Evolutionary conservation across 2,113 vertebrate species (phyloP).

Genomic region (Chionodraco myersi): DNA sequence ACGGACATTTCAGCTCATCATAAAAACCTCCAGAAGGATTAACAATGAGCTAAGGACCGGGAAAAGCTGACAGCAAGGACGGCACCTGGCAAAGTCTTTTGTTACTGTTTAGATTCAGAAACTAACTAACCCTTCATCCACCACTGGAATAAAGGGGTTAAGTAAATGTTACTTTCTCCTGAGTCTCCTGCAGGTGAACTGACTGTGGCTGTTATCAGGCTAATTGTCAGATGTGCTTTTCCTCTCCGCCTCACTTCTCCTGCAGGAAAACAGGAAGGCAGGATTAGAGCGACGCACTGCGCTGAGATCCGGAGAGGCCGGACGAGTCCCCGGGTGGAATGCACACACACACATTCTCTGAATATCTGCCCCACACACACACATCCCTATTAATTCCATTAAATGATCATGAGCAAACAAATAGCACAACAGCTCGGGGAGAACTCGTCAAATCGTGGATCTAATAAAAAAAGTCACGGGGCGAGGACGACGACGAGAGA

Average conservation of each 20-base stretch:
- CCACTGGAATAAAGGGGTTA: no score
- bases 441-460: constrained; percentile 43
- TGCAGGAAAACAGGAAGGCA: constrained; percentile 84
- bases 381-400: constrained; percentile 60
- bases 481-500: constrained; percentile 42
- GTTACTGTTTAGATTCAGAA: no score
- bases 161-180: constrained; percentile 4
- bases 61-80: no score
- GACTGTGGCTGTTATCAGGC: constrained; percentile 60
- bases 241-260: constrained; percentile 75
- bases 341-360: constrained; percentile 14
- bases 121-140: no score
- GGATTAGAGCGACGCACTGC: constrained; percentile 81
- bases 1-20: no score
- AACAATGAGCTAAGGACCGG: no score
- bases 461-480: constrained; percentile 59
- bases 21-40: no score
- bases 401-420: constrained; percentile 72
- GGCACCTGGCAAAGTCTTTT: no score
- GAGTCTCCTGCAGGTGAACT: constrained; percentile 38
- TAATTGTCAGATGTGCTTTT: constrained; percentile 81
- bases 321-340: constrained; percentile 71
- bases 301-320: constrained; percentile 80
- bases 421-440: constrained; percentile 61
- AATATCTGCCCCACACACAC: constrained; percentile 1